phyloP scores from a whole-genome alignment of 2,888 invertebrate genomes.

The Lysandra coridon region DNA sequence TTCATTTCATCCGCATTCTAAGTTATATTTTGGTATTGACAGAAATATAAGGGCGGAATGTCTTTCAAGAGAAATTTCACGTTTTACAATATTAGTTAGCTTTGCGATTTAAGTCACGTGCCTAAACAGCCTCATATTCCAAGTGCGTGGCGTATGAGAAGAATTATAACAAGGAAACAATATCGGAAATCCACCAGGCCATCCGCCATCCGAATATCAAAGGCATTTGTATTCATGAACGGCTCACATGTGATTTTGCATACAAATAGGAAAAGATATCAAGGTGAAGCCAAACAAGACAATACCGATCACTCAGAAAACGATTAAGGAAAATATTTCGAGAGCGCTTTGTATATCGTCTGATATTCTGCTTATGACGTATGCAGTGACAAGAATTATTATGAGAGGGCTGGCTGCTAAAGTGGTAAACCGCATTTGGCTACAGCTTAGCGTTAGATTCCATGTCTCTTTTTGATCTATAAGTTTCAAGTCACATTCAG shows the following conservation, averaged over 20 bases:
- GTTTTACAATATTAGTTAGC: too few relatives aligned
- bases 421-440: too few relatives aligned
- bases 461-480: too few relatives aligned
- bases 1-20: too few relatives aligned
- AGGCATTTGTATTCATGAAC: slow-evolving; percentile 23
- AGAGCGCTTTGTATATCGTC: neutral
- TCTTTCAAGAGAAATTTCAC: too few relatives aligned
- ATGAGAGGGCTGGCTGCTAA: too few relatives aligned
- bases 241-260: slow-evolving; percentile 26
- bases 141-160: neutral
- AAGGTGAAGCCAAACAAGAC: slow-evolving; percentile 13
- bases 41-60: too few relatives aligned
- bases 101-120: neutral
- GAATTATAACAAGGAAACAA: slow-evolving; percentile 16
- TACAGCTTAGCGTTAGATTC: too few relatives aligned
- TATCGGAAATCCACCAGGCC: slow-evolving; percentile 2
- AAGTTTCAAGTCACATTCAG: too few relatives aligned
- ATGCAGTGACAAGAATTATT: neutral
- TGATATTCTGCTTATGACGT: neutral
- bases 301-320: neutral
- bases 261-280: slow-evolving; percentile 26
- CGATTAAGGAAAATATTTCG: neutral
- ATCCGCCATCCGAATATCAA: neutral
- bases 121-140: neutral
- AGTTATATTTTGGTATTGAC: too few relatives aligned